These are phyloP conservation scores for Actinernus sp. DNA, from an alignment of 92 coral and sea anemone genomes.

Conservation along the genomic window DNA sequence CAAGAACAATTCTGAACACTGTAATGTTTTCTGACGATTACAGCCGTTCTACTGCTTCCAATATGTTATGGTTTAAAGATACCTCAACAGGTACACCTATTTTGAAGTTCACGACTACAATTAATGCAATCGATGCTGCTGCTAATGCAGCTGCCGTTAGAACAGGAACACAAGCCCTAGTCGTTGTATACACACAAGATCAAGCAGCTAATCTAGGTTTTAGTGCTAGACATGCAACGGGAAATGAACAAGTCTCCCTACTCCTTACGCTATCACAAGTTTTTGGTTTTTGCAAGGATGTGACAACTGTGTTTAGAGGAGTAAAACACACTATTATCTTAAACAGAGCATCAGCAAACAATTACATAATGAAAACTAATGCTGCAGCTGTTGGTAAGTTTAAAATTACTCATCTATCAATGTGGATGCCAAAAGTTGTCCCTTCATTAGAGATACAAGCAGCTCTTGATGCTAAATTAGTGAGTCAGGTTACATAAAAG, in stretches of 20 bases:
- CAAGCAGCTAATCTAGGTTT: conserved; percentile 13
- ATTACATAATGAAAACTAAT: conserved; percentile 1
- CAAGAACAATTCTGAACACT: background rate
- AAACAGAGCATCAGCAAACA: background rate
- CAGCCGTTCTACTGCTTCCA: background rate
- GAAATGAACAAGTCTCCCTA: background rate
- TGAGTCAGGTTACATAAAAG: background rate
- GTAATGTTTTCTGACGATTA: conserved; percentile 3
- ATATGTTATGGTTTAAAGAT: conserved; percentile 8
- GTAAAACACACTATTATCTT: background rate
- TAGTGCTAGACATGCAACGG: conserved; percentile 3
- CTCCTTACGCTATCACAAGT: background rate
- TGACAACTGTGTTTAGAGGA: conserved; percentile 7
- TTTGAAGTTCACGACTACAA: background rate
- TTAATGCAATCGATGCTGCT: background rate
- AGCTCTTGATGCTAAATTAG: conserved; percentile 1
- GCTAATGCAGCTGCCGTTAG: background rate
- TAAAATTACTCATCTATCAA: background rate
- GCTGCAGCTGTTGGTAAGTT: conserved; percentile 8
- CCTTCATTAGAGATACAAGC: conserved; percentile 1
- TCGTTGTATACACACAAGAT: background rate
- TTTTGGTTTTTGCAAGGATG: conserved; percentile 8
- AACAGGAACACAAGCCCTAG: background rate
- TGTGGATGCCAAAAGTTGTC: conserved; percentile 7
- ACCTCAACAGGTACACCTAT: background rate